Base-by-base conservation (phyloP, 2,888 invertebrate genomes). In the Hydrotaea diabolus region DNA sequence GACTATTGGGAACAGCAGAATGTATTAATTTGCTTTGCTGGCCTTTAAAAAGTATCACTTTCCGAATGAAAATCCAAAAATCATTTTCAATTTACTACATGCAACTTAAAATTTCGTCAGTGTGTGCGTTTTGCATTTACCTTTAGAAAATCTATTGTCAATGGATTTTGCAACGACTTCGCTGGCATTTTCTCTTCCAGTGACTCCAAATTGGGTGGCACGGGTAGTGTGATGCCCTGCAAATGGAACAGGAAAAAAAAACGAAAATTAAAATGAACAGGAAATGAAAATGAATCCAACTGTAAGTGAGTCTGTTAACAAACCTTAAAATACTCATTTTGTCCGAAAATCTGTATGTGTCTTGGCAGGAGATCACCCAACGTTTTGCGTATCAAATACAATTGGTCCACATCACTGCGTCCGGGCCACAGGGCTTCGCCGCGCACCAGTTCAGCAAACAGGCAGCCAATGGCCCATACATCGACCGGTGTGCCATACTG, bases 351-450 rank as follows among this genome's bases (percentile, higher is more conserved):
- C 87, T 97, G 96, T 95, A 99, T 96, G 92, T 99, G 99, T 83
- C 98, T 94, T 0, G 97, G 97, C 88, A 98, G 93, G 80, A 99
- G 94, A 91, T 99, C 98, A 8, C 99, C 99, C 83, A 99, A 94
- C 0, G 98, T 98, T 92, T 96, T 96, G 90, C 98, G 94, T 90
- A 99, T 99, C 88, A 99, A 94, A 93, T 98, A 99, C 77, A 99
- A 93, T 93, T 99, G 99, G 93, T 99, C 99, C 26, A 99, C 97
- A 92, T 99, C 99, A 43, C 99, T 99, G 92, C 98, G 97, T 53
- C 99, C 99, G 0, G 99, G 99, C 99, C 99, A 99, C 36, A 99
- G 85, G 0, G 98, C 98, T 92, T 98, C 98, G 17, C 98, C 97
- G 72, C 96, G 95, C 74, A 97, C 94, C 76, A 98, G 93, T 92